Conservation (phyloP, 2,888 invertebrate species). For the Campopleginae sp. region DNA sequence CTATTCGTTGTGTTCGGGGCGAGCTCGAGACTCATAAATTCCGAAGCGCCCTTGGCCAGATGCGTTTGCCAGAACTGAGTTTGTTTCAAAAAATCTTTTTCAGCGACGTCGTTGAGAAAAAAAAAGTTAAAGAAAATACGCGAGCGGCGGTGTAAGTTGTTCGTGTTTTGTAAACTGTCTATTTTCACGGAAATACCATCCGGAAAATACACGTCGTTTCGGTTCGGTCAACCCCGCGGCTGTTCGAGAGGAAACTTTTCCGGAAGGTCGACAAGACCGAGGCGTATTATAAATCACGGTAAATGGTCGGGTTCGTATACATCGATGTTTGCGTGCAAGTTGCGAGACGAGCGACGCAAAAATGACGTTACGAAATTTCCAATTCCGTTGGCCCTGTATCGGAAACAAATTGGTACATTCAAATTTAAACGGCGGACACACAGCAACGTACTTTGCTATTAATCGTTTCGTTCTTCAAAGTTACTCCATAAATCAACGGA, state of each 20-base stretch:
- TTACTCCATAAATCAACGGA: constrained; percentile 49
- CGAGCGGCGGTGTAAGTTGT: background rate
- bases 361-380: constrained; percentile 60
- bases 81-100: constrained; percentile 32
- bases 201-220: constrained; percentile 45
- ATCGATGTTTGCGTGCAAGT: background rate
- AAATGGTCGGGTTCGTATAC: constrained; percentile 23
- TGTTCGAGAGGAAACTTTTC: constrained; percentile 42
- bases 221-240: constrained; percentile 20
- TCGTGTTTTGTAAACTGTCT: background rate
- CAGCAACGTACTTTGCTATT: background rate
- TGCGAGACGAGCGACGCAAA: constrained; percentile 17
- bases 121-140: constrained; percentile 20
- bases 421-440: background rate
- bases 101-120: background rate
- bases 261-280: constrained; percentile 49
- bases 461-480: constrained; percentile 11
- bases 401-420: constrained; percentile 48
- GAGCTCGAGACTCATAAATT: constrained; percentile 57
- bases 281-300: constrained; percentile 54
- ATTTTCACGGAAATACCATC: background rate
- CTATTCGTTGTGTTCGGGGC: constrained; percentile 22
- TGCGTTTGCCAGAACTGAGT: constrained; percentile 36
- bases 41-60: constrained; percentile 26
- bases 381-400: constrained; percentile 41